Percentiles rank a stretch among this genome's conserved stretches.
These are phyloP conservation scores for Ciconia maguari DNA, from an alignment of 2,113 vertebrate species.

Conservation along the genomic window DNA sequence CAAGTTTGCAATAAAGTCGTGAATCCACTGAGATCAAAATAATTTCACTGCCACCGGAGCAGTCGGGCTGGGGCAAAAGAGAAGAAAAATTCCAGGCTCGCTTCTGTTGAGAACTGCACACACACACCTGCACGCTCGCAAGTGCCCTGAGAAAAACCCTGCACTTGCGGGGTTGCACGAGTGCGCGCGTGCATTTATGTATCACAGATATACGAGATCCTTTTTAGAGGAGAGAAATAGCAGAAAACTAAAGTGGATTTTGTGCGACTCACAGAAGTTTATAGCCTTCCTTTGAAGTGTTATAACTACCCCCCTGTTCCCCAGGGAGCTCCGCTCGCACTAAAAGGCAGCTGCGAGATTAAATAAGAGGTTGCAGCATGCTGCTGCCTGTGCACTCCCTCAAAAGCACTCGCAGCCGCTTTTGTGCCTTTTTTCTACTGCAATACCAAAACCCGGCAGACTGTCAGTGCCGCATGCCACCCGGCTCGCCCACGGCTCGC, in stretches of 20 bases:
- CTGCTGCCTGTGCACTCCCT: background rate
- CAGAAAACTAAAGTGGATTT: background rate
- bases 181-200: background rate
- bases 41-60: background rate
- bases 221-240: background rate
- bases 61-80: background rate
- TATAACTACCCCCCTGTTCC: background rate
- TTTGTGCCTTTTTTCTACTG: background rate
- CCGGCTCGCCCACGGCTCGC: background rate
- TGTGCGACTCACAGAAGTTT: background rate
- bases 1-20: background rate
- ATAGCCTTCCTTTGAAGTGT: background rate
- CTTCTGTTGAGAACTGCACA: background rate
- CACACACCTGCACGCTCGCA: rapidly evolving
- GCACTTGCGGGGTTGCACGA: rapidly evolving
- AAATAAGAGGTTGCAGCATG: background rate
- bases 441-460: background rate
- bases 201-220: background rate
- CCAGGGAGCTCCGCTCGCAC: background rate
- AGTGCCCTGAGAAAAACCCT: background rate
- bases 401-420: background rate
- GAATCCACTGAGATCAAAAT: background rate
- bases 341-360: background rate
- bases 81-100: background rate
- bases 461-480: background rate